These are phyloP conservation scores for Caenorhabditis brenneri DNA, from an alignment of 1,140 invertebrate genomes.

Conservation along the genomic window DNA sequence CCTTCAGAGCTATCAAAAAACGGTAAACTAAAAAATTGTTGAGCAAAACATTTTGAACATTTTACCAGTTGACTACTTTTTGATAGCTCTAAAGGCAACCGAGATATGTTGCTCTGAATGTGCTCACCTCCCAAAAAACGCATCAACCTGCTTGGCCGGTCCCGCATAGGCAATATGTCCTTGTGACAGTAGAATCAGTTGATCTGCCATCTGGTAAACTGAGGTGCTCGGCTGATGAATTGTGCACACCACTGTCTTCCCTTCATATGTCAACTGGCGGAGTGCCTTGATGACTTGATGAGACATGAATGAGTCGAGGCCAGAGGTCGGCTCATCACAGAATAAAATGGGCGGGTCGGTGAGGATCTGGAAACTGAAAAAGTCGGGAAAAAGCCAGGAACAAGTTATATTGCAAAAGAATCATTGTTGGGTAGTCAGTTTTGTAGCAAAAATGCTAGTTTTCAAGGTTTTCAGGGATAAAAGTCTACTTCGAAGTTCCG, in stretches of 20 bases:
- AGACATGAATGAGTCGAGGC: conserved; percentile 82
- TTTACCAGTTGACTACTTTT: too few species aligned
- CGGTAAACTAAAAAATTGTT: too few species aligned
- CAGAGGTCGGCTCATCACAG: conserved; percentile 82
- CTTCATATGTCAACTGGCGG: conserved; percentile 75
- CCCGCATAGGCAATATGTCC: conserved; percentile 88
- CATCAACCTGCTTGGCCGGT: conserved; percentile 72
- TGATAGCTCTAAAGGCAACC: too few species aligned
- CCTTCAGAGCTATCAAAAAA: too few species aligned
- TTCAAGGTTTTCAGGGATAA: too few species aligned
- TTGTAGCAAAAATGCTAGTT: too few species aligned
- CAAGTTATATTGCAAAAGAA: too few species aligned
- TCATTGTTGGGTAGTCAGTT: too few species aligned
- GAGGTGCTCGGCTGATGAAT: conserved; percentile 85
- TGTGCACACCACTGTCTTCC: conserved; percentile 81
- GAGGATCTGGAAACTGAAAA: conserved; percentile 74
- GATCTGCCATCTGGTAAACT: conserved; percentile 81
- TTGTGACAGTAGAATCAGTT: conserved; percentile 77
- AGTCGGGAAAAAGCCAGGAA: too few species aligned
- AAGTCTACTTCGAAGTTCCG: too few species aligned
- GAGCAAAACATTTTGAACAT: too few species aligned
- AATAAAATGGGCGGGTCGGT: conserved; percentile 80
- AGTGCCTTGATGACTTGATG: conserved; percentile 78
- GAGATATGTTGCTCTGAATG: too few species aligned
- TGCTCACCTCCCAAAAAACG: not conserved